Base-by-base conservation (phyloP, 2,113 vertebrate genomes). In the Mesitornis unicolor region DNA sequence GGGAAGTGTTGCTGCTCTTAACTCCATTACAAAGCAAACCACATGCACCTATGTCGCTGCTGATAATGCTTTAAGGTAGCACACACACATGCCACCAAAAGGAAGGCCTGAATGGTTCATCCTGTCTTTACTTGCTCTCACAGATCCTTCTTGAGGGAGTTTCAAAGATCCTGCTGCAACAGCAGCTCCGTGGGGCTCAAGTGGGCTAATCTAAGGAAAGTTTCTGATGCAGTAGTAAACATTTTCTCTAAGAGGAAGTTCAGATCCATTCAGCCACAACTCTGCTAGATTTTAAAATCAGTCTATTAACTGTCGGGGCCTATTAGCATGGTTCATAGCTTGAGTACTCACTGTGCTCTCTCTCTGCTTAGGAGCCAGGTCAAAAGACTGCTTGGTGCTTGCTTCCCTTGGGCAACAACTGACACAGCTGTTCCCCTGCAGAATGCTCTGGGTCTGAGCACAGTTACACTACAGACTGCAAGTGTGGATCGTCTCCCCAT, bases 1-100 rank as follows among this genome's bases (percentile, higher is more conserved):
- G 0, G 33, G 43, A 77, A 57, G 26, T 15, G 7, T 19, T 81
- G 12, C n/a, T 81, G 12, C n/a, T 94, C 64, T 60, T 42, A 42
- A 59, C 24, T 35, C 33, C 16, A 4, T 21, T 69, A 50, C 74
- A 45, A 57, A 69, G 51, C 53, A 67, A 87, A 45, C 31, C 0
- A 0, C 24, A 10, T 22, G 17, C 9, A 33, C 11, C 40, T 18
- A 10, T 0, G 0, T 56, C 20, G 35, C 24, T 65, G 31, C 74
- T 54, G n/a, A 14, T 36, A 69, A 42, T 13, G 29, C 28, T 81
- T 22, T 53, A 35, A 53, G 28, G 6, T 3, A 36, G 54, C 10
- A 7, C 20, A 3, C 7, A 5, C 36, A 43, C 38, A 13, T 0
- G 1, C 28, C 16, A 13, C 42, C 10, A 4, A 13, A 28, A 50